These are phyloP conservation scores for Synanthedon myopaeformis DNA, from an alignment of 2,888 invertebrate genomes.

Conservation along the genomic window DNA sequence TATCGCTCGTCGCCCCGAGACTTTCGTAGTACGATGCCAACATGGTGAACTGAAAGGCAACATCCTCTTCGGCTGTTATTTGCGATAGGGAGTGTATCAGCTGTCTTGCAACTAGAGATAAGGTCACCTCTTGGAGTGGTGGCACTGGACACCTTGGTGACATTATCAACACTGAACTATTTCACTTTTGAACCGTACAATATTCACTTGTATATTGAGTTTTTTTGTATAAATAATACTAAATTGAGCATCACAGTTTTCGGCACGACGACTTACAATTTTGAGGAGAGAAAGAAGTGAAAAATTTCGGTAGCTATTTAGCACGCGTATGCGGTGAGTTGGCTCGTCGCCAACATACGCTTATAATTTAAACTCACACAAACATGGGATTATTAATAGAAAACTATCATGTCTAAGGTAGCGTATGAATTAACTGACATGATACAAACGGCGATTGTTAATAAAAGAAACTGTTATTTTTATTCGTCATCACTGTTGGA, in stretches of 20 bases:
- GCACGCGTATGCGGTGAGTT: conserved; percentile 47
- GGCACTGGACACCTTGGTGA: conserved; percentile 74
- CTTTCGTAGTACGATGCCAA: conserved; percentile 71
- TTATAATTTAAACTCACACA: conserved; percentile 58
- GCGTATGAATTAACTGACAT: not conserved
- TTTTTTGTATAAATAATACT: conserved; percentile 11
- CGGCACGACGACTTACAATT: conserved; percentile 29
- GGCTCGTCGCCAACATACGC: conserved; percentile 52
- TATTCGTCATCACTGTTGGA: too few species aligned
- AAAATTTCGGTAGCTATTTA: conserved; percentile 52
- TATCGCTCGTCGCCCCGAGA: conserved; percentile 74
- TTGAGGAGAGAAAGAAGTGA: conserved; percentile 49
- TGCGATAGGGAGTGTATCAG: conserved; percentile 73
- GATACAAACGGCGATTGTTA: not conserved
- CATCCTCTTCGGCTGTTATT: conserved; percentile 71
- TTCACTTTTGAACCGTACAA: conserved; percentile 17
- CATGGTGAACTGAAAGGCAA: conserved; percentile 69
- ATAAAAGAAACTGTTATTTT: not conserved
- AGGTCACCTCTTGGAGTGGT: conserved; percentile 69
- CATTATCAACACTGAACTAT: conserved; percentile 38
- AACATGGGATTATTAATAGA: conserved; percentile 57
- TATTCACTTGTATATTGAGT: conserved; percentile 28
- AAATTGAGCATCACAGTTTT: conserved; percentile 44
- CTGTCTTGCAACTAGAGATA: conserved; percentile 72
- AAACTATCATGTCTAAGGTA: conserved; percentile 46